These are phyloP conservation scores for Ceuthmochares aereus DNA, from an alignment of 2,113 vertebrate genomes.

Conservation along the genomic window DNA sequence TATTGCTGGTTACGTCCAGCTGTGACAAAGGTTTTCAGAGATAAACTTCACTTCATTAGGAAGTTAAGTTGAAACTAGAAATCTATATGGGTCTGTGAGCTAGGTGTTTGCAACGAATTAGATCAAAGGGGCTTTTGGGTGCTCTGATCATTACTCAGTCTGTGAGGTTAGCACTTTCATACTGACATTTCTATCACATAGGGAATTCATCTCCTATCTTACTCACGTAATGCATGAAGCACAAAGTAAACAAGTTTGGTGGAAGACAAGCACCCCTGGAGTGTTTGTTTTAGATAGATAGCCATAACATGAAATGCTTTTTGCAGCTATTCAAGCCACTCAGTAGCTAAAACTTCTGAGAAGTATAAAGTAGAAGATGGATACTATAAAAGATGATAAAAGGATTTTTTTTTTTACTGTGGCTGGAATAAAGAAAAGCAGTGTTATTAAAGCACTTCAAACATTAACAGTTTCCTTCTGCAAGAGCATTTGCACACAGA, in stretches of 20 bases:
- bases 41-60: constrained; percentile 73
- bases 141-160: constrained; percentile 53
- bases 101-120: constrained; percentile 55
- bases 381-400: background rate
- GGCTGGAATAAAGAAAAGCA: background rate
- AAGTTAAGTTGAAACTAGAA: constrained; percentile 59
- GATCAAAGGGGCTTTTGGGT: constrained; percentile 59
- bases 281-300: background rate
- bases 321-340: background rate
- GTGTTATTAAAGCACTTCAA: background rate
- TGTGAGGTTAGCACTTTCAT: constrained; percentile 42
- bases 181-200: background rate
- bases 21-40: constrained; percentile 68
- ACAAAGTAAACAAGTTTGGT: constrained; percentile 57
- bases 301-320: background rate
- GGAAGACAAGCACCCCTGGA: background rate
- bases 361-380: background rate
- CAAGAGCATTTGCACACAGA: background rate
- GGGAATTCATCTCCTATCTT: constrained; percentile 49
- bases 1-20: constrained; percentile 56
- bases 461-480: background rate
- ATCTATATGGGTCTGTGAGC: constrained; percentile 30
- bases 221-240: constrained; percentile 28
- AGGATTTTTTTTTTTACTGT: background rate
- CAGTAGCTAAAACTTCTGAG: background rate